phyloP scores from a whole-genome alignment of 2,797 vertebrate species.

The Xiphorhynchus erythropygius region DNA sequence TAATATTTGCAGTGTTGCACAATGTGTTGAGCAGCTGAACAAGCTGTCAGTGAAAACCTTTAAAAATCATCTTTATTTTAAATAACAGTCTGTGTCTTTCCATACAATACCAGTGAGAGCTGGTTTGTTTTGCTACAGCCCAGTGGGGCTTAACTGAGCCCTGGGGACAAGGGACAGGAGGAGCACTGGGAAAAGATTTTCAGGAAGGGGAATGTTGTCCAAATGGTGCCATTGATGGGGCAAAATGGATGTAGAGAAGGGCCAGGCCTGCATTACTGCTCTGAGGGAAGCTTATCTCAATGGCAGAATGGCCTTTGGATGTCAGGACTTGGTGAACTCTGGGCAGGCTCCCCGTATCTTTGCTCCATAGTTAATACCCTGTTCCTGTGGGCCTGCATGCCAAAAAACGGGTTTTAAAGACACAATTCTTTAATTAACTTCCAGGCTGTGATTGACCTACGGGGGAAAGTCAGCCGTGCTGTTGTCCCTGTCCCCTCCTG shows the following conservation, averaged over 20 bases:
- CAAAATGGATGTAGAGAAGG: background rate
- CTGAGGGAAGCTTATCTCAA: background rate
- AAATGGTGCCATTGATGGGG: background rate
- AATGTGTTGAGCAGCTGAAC: background rate
- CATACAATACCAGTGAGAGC: background rate
- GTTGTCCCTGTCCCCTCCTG: background rate
- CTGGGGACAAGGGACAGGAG: background rate
- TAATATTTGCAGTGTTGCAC: background rate
- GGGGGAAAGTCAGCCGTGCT: fast-evolving
- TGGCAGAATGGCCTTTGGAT: background rate
- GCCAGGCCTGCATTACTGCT: background rate
- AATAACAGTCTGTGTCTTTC: background rate
- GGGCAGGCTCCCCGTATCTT: background rate
- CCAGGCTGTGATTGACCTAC: background rate
- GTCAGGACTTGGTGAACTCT: background rate
- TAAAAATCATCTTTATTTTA: background rate
- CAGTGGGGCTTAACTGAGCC: background rate
- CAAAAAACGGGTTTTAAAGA: background rate
- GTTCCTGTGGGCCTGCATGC: background rate
- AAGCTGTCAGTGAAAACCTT: background rate
- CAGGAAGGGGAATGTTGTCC: background rate
- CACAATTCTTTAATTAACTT: background rate
- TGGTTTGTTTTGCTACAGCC: background rate
- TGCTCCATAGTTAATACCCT: background rate
- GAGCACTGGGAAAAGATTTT: background rate